Percentiles rank a stretch among this genome's conserved stretches.
Evolutionary conservation across 1,140 invertebrate genomes (phyloP).

Genomic region (Aphelenchoides fujianensis): DNA sequence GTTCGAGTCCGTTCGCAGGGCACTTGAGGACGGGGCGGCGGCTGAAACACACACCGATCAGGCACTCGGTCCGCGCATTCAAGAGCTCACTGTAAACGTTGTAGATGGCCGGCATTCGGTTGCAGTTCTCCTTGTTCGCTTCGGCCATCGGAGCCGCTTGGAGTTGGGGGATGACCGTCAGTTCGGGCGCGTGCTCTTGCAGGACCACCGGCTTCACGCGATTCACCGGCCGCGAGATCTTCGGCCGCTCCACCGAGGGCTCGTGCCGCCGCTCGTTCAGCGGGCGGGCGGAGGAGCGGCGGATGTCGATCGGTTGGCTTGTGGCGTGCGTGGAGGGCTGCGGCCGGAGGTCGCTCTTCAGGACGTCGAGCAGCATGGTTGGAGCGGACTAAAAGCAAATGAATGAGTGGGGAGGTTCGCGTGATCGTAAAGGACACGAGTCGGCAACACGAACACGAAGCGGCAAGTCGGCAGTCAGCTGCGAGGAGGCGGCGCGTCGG

Average conservation of each 20-base stretch:
- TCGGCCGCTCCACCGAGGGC: neutral
- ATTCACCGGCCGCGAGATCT: constrained; percentile 7
- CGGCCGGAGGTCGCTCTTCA: neutral
- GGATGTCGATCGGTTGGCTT: constrained; percentile 6
- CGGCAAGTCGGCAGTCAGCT: neutral
- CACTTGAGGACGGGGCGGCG: constrained; percentile 4
- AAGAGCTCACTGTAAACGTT: neutral
- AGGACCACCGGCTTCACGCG: constrained; percentile 6
- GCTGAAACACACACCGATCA: neutral
- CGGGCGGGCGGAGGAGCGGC: neutral
- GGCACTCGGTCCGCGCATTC: neutral
- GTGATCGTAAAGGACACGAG: neutral
- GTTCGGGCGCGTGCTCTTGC: neutral
- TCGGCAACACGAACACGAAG: neutral
- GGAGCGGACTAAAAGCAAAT: neutral
- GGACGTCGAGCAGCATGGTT: neutral
- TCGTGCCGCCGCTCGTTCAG: neutral
- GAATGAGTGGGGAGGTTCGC: neutral
- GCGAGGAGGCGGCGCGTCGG: neutral
- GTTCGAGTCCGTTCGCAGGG: neutral
- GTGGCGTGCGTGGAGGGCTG: neutral
- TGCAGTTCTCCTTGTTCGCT: constrained; percentile 13
- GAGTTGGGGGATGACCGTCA: neutral
- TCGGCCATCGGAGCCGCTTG: neutral
- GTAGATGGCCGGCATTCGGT: constrained; percentile 6